Percentiles rank a stretch among this genome's conserved stretches.
phyloP scores from a whole-genome alignment of 2,888 invertebrate species.

The Drosophila fulvimacula region DNA sequence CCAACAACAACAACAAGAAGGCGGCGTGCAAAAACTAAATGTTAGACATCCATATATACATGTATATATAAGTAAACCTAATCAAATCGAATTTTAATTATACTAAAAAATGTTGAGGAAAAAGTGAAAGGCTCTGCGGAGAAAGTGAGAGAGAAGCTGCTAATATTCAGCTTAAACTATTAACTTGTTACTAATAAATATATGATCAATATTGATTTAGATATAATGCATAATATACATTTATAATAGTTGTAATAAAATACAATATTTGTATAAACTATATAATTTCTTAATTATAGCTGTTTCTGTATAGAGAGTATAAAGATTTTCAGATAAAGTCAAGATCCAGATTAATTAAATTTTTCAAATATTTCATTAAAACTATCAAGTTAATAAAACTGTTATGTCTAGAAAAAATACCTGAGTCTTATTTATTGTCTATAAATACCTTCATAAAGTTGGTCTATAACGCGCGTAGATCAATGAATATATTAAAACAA shows the following conservation, averaged over 20 bases:
- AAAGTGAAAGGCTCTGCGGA: slow-evolving; percentile 39
- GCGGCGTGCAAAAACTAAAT: slow-evolving; percentile 67
- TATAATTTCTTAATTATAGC: neutral
- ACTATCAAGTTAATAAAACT: neutral
- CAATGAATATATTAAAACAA: neutral
- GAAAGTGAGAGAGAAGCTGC: slow-evolving; percentile 34
- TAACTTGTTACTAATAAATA: neutral
- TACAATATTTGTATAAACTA: slow-evolving; percentile 11
- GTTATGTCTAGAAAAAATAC: neutral
- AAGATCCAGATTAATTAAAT: neutral
- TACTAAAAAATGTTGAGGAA: slow-evolving; percentile 13
- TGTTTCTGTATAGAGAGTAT: neutral
- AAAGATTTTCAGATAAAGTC: neutral
- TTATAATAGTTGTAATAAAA: slow-evolving; percentile 1
- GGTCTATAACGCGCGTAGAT: neutral
- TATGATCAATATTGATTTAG: neutral
- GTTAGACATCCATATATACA: slow-evolving; percentile 11
- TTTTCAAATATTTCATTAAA: neutral
- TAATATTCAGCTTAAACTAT: neutral
- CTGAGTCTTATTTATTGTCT: neutral
- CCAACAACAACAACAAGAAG: slow-evolving; percentile 90
- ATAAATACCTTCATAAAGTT: neutral
- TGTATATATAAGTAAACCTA: slow-evolving; percentile 15
- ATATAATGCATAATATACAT: neutral
- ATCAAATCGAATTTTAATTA: slow-evolving; percentile 28